Percentiles rank a stretch among this genome's conserved stretches.
Conservation (phyloP, 2,797 vertebrate species). For the Chloroceryle amazona region DNA sequence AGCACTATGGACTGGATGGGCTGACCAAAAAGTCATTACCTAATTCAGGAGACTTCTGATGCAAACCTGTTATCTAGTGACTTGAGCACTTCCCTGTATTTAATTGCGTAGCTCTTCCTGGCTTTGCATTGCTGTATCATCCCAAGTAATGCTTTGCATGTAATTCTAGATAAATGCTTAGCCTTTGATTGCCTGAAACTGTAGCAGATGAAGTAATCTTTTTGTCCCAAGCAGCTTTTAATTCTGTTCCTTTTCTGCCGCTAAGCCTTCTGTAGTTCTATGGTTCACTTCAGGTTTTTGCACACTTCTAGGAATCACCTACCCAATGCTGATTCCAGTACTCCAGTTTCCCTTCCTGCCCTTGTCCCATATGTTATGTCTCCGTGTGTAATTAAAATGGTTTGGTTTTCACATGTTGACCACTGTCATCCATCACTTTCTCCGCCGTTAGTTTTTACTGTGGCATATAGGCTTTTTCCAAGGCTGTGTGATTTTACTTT, state of each 20-base stretch:
- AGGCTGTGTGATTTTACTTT: not conserved
- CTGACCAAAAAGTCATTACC: not conserved
- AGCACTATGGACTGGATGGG: not conserved
- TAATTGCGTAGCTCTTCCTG: not conserved
- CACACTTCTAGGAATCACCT: not conserved
- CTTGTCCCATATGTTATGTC: not conserved
- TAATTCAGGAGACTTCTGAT: not conserved
- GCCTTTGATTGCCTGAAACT: not conserved
- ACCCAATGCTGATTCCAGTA: not conserved
- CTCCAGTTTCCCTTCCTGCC: not conserved
- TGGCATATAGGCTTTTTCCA: not conserved
- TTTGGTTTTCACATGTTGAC: not conserved
- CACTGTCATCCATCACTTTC: not conserved
- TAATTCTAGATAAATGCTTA: not conserved
- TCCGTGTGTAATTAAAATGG: not conserved
- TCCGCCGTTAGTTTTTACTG: not conserved
- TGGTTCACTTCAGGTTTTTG: not conserved
- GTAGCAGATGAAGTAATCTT: not conserved
- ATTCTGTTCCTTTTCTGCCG: not conserved
- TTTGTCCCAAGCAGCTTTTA: not conserved
- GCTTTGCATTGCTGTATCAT: not conserved
- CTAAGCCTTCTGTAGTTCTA: not conserved
- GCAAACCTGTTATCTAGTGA: not conserved
- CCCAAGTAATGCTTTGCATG: not conserved
- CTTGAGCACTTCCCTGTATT: not conserved